A percentile compares a stretch with the other conserved stretches of the same genome.
Evolutionary conservation across 2,113 vertebrate genomes (phyloP).

Genomic region (Peromyscus leucopus): DNA sequence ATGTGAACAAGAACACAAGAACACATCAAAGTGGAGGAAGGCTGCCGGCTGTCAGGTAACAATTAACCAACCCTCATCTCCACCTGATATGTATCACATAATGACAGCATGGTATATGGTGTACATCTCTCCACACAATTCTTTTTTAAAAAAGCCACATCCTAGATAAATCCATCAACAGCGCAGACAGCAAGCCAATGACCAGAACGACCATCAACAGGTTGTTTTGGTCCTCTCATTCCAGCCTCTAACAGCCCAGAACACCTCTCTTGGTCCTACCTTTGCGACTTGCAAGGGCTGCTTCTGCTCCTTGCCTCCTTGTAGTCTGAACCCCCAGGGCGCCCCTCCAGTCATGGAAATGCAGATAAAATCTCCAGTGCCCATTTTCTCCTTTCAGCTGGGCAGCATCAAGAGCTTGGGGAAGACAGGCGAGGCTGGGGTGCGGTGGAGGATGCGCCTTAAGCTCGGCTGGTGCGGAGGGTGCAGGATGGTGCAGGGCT

Average conservation of each 20-base stretch:
- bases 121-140: neutral
- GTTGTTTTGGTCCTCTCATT: neutral
- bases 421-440: neutral
- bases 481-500: neutral
- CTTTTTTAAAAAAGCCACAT: neutral
- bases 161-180: neutral
- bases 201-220: neutral
- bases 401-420: constrained; percentile 5
- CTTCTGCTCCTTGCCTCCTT: constrained; percentile 91
- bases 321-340: constrained; percentile 96
- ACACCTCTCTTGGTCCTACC: constrained; percentile 87
- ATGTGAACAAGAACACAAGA: rapidly evolving
- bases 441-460: neutral
- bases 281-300: constrained; percentile 92
- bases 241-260: neutral
- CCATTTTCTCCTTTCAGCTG: constrained; percentile 88
- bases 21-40: neutral
- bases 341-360: constrained; percentile 94
- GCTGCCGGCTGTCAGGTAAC: neutral
- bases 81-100: neutral
- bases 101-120: neutral
- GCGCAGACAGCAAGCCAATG: neutral
- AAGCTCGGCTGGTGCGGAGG: neutral
- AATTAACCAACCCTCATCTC: neutral
- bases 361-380: constrained; percentile 95